A percentile compares a stretch with the other conserved stretches of the same genome.
Conservation (phyloP, 2,797 vertebrate genomes). For the Ctenosaura bakeri region DNA sequence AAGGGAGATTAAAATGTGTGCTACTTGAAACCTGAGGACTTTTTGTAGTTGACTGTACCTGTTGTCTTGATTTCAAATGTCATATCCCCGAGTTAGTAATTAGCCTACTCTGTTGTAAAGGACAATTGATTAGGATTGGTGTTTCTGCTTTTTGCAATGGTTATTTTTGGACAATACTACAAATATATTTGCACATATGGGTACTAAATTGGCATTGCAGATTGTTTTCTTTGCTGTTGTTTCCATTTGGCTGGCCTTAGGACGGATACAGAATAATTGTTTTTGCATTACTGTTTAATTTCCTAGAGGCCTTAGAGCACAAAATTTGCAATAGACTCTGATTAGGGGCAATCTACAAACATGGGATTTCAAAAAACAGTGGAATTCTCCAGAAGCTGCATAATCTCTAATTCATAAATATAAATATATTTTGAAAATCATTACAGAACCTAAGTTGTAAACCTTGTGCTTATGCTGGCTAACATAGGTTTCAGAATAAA, state of each 20-base stretch:
- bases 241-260: neutral
- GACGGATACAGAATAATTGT: neutral
- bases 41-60: neutral
- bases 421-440: neutral
- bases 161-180: neutral
- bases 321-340: neutral
- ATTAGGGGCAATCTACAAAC: neutral
- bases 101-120: neutral
- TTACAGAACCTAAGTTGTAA: neutral
- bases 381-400: neutral
- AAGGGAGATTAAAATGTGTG: neutral
- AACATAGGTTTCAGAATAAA: constrained; percentile 6
- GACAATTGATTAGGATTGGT: neutral
- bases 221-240: neutral
- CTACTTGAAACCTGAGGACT: constrained; percentile 1
- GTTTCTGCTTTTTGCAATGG: neutral
- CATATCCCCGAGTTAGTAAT: constrained; percentile 2
- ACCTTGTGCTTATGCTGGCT: neutral
- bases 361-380: neutral
- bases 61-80: neutral
- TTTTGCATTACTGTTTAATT: neutral
- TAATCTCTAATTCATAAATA: neutral
- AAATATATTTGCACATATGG: neutral
- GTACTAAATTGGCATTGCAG: neutral
- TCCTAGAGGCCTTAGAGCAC: neutral